Base-by-base conservation (phyloP, 1,140 invertebrate species). In the Drosophila takahashii region DNA sequence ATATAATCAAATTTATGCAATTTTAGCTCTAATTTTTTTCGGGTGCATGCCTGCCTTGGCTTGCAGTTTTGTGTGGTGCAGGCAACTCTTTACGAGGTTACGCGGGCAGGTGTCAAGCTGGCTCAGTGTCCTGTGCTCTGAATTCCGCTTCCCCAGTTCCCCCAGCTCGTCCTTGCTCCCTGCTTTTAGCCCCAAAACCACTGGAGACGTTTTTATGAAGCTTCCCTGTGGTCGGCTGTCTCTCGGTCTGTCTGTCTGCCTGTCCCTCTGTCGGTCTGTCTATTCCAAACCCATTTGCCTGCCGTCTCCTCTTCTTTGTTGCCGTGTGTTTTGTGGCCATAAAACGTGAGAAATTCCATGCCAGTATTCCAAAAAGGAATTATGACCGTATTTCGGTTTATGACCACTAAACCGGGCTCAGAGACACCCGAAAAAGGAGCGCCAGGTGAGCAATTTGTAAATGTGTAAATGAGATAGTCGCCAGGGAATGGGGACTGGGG, bases 351-450 rank as follows among this genome's bases (percentile, higher is more conserved):
- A 71, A 86, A 78, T 81, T 78, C 69, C 66, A 81, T 75, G 78
- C 60, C 56, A 78, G 60, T 65, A 50, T 51, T 65, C 57, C 65
- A 36, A 72, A 50, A 52, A 79, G 66, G 71, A 87, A 87, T 89
- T 89, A 87, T 87, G 79, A 83, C 83, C 70, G 66, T 77, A 89
- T 87, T 89, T 77, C 56, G 76, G 62, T 87, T 87, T 89, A 89
- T 84, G 73, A 78, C 62, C 85, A 89, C 84, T 89, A 87, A 87
- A 84, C 51, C 79, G 70, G 79, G 60, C 74, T 57, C 83, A 85
- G 69, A 52, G 65, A 50, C 37, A 36, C 22, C 9, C 32, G 29
- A 44, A 8, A 18, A 39, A 8, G 22, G 29, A 70, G 13, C 29
- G 41, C 32, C 36, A 58, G 62, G 47, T 44, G 53, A 79, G 69